Conservation (phyloP, 2,888 invertebrate genomes). For the Ophioninae sp. region DNA sequence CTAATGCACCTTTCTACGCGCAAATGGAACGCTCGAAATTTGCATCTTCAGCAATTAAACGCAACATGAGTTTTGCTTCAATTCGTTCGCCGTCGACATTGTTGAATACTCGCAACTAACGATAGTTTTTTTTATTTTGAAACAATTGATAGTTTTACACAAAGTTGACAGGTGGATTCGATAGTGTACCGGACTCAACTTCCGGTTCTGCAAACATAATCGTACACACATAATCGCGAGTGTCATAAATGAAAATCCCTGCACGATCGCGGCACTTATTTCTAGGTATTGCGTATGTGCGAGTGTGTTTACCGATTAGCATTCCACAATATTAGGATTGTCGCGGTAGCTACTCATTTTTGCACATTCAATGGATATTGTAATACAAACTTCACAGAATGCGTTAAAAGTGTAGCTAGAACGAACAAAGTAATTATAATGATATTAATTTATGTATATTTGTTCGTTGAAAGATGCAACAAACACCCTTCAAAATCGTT, state of each 20-base stretch:
- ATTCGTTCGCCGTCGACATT: not conserved
- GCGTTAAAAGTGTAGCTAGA: too few relatives aligned
- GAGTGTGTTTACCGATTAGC: too few relatives aligned
- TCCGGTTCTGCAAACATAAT: not conserved
- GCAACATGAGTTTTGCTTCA: not conserved
- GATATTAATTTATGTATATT: too few relatives aligned
- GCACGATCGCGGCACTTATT: not conserved
- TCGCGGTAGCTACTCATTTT: too few relatives aligned
- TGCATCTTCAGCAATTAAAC: not conserved
- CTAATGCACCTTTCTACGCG: not conserved
- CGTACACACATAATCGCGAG: not conserved
- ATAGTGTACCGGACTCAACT: not conserved
- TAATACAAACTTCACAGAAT: too few relatives aligned
- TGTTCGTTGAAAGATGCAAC: not conserved
- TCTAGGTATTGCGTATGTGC: not conserved
- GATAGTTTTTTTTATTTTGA: not conserved
- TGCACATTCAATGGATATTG: too few relatives aligned
- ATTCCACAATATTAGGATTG: too few relatives aligned
- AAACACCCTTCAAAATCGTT: not conserved
- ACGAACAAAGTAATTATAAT: too few relatives aligned
- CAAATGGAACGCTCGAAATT: not conserved
- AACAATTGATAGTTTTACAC: conserved; percentile 2
- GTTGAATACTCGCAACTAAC: not conserved
- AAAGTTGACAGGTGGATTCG: conserved; percentile 14
- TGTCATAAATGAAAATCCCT: not conserved